Evolutionary conservation across 2,888 invertebrate species (phyloP).

Genomic region (Drosophila demipolita): DNA sequence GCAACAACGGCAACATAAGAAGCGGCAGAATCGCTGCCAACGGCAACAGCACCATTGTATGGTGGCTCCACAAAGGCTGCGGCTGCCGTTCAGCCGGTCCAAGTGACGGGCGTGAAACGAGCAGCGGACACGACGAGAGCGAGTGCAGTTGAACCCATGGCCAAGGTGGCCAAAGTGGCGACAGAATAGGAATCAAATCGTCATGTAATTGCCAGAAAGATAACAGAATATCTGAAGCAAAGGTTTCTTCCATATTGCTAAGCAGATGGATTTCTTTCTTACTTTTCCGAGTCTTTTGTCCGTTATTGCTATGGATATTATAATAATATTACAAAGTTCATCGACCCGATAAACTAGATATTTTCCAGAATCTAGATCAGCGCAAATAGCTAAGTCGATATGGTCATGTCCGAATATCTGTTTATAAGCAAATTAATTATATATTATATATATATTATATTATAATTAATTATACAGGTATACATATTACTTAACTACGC

Average conservation of each 20-base stretch:
- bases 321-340: too few relatives aligned
- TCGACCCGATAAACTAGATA: too few relatives aligned
- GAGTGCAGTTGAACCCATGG: conserved; percentile 92
- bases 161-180: conserved; percentile 94
- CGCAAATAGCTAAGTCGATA: too few relatives aligned
- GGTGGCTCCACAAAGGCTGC: conserved; percentile 55
- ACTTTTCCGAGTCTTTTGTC: too few relatives aligned
- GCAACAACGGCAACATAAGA: conserved; percentile 55
- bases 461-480: too few relatives aligned
- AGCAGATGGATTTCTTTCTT: too few relatives aligned
- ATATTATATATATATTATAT: too few relatives aligned
- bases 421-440: neutral
- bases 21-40: conserved; percentile 36
- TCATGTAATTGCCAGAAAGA: conserved; percentile 94
- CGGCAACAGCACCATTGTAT: conserved; percentile 46
- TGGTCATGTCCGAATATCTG: neutral
- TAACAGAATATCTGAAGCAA: conserved; percentile 83
- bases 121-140: conserved; percentile 93
- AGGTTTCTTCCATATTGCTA: conserved; percentile 23
- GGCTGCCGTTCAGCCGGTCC: conserved; percentile 91
- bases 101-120: conserved; percentile 98
- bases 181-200: conserved; percentile 97
- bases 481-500: too few relatives aligned
- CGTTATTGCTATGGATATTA: neutral
- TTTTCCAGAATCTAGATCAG: too few relatives aligned